Base-by-base conservation (phyloP, 2,888 invertebrate genomes). In the Caenorhabditis sp. region DNA sequence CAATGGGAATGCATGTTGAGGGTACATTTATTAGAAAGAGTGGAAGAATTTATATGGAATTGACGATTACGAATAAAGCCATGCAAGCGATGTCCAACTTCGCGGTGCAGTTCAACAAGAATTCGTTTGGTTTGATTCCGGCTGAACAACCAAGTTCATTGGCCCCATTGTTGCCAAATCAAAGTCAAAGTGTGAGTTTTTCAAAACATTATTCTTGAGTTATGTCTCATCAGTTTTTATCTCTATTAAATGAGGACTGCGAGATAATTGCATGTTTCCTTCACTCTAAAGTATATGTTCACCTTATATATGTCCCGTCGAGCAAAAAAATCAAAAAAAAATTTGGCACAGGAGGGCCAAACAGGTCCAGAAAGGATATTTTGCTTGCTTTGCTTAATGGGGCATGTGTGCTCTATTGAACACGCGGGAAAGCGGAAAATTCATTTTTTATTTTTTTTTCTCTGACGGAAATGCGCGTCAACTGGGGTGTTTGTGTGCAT, bases 81-180 rank as follows among this genome's bases (percentile, higher is more conserved):
- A 95, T 99, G 95, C 95, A 95, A 89, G 93, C 95, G 17, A 95
- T 99, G 94, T 92, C 92, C 84, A 93, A 93, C 8, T 97, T 99
- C 90, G 97, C 97, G 17, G 93, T 99, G 87, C 97, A 99, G 88
- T 92, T 99, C 86, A 99, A 99, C 89, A 97, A 97, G 89, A 99
- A 99, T 59, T 87, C 85, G 65, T 99, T 99, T 90, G 97, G 97
- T 56, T 89, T 99, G 80, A 92, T 93, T 84, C 97, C 97, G 5
- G 92, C 92, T 20, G 92, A 93, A 50, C 94, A 93, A 0, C 89
- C 97, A 71, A 92, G 93, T 85, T 92, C 96, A 63, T 90, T 91
- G 25, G 92, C 93, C 0, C 88, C 95, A 60, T 92, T 92, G 68
- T 93, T 94, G 1, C 85, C 87, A 1, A 93, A 93, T 77, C 92